Conservation (phyloP, 2,113 vertebrate species). For the Lepisosteus oculatus region DNA sequence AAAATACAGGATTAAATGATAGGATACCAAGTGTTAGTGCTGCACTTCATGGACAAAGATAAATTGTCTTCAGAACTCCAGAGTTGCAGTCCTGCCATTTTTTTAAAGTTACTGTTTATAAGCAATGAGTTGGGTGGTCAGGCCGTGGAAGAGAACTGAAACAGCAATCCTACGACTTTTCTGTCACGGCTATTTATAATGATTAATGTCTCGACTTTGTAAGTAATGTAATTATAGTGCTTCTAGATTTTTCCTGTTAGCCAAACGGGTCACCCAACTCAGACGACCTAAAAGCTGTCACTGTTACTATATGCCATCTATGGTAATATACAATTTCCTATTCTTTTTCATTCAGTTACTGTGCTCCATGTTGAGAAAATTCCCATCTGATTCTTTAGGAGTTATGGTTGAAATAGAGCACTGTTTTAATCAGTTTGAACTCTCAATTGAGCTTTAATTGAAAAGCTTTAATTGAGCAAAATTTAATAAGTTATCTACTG, state of each 20-base stretch:
- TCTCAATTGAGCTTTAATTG: not conserved
- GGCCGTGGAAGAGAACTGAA: conserved; percentile 39
- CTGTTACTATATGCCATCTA: too few relatives aligned
- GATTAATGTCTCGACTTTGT: conserved; percentile 65
- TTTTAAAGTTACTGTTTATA: conserved; percentile 31
- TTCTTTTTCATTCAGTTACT: too few relatives aligned
- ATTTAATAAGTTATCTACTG: too few relatives aligned
- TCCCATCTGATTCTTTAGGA: too few relatives aligned
- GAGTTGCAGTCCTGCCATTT: conserved; percentile 34
- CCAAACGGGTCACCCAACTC: conserved; percentile 4
- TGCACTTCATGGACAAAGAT: conserved; percentile 51
- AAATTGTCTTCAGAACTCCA: conserved; percentile 40
- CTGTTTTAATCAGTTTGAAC: not conserved
- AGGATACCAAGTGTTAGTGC: conserved; percentile 48
- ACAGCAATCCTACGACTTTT: conserved; percentile 65
- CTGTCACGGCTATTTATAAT: conserved; percentile 66
- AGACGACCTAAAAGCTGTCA: not conserved
- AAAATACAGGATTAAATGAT: conserved; percentile 53
- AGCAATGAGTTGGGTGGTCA: conserved; percentile 26
- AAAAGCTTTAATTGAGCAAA: too few relatives aligned
- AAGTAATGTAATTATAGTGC: conserved; percentile 58
- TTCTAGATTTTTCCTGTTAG: conserved; percentile 31
- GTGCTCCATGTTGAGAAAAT: too few relatives aligned
- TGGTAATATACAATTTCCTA: too few relatives aligned
- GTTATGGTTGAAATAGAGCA: too few relatives aligned